Evolutionary conservation across 2,113 vertebrate genomes (phyloP).

Genomic region (Aplodontia rufa): DNA sequence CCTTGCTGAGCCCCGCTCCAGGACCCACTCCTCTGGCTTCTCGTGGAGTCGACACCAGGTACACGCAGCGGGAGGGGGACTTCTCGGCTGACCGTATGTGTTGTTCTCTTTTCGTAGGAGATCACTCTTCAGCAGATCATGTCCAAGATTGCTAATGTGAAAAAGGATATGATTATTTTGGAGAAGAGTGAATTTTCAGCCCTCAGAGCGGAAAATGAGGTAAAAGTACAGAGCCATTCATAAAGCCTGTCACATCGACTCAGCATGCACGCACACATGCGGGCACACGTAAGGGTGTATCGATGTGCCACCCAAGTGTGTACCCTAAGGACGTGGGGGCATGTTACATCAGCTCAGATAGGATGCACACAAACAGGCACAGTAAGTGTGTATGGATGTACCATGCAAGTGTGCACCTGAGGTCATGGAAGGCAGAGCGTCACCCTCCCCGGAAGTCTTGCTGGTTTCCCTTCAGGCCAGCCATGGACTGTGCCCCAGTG

Average conservation of each 20-base stretch:
- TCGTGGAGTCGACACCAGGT: not conserved
- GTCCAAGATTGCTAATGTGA: constrained; percentile 93
- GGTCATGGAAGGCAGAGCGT: too few species aligned
- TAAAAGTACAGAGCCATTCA: constrained; percentile 71
- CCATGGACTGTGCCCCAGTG: not conserved
- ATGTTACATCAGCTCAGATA: too few species aligned
- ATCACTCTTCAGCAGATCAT: constrained; percentile 96
- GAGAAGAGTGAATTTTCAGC: constrained; percentile 98
- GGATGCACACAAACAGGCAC: too few species aligned
- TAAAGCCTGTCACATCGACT: not conserved
- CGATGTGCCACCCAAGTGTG: accelerated
- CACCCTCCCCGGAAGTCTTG: too few species aligned
- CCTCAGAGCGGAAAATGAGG: constrained; percentile 95
- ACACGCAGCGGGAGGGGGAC: not conserved
- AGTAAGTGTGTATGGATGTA: too few species aligned
- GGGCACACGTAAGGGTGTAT: not conserved
- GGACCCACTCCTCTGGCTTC: not conserved
- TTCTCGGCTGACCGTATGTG: not conserved
- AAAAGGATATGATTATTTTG: constrained; percentile 99
- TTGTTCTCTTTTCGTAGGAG: constrained; percentile 86
- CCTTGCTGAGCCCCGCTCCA: not conserved
- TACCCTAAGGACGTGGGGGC: too few species aligned
- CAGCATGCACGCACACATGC: accelerated
- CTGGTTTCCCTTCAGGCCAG: too few species aligned
- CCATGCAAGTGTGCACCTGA: too few species aligned